Conservation (phyloP, 2,888 invertebrate genomes). For the Ophion ellenae region DNA sequence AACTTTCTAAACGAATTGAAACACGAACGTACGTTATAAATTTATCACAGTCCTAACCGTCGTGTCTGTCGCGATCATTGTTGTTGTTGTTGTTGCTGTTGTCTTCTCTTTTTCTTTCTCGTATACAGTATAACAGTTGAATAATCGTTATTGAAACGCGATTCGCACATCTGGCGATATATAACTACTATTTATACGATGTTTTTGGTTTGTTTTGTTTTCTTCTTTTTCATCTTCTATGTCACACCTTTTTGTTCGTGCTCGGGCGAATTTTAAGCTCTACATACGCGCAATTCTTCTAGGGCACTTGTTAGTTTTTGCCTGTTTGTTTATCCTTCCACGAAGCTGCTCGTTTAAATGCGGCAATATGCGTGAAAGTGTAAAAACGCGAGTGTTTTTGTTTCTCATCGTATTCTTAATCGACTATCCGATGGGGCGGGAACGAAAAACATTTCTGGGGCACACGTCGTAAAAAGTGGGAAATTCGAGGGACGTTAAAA, state of each 20-base stretch:
- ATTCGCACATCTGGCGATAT: conserved; percentile 48
- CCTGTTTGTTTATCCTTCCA: conserved; percentile 22
- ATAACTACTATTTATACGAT: conserved; percentile 53
- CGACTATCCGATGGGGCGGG: conserved; percentile 16
- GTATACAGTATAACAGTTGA: conserved; percentile 58
- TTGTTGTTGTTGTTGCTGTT: conserved; percentile 19
- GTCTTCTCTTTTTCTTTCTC: conserved; percentile 34
- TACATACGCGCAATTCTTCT: conserved; percentile 56
- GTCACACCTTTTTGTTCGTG: conserved; percentile 30
- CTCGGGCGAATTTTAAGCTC: conserved; percentile 60
- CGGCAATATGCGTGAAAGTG: conserved; percentile 49
- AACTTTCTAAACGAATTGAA: conserved; percentile 61
- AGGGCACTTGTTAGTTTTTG: conserved; percentile 38
- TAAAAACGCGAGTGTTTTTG: conserved; percentile 36
- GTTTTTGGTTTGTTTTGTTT: conserved; percentile 9
- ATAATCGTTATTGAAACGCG: conserved; percentile 54
- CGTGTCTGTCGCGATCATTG: conserved; percentile 63
- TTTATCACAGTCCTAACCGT: conserved; percentile 73
- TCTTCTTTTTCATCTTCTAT: conserved; percentile 20
- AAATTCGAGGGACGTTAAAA: conserved; percentile 40
- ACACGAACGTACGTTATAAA: conserved; percentile 66
- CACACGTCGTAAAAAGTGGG: conserved; percentile 57
- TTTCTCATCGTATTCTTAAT: conserved; percentile 4
- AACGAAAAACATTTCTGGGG: conserved; percentile 45
- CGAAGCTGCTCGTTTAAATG: conserved; percentile 51